Percentiles rank a stretch among this genome's conserved stretches.
Evolutionary conservation across 2,797 vertebrate species (phyloP).

Genomic region (Furcifer pardalis): DNA sequence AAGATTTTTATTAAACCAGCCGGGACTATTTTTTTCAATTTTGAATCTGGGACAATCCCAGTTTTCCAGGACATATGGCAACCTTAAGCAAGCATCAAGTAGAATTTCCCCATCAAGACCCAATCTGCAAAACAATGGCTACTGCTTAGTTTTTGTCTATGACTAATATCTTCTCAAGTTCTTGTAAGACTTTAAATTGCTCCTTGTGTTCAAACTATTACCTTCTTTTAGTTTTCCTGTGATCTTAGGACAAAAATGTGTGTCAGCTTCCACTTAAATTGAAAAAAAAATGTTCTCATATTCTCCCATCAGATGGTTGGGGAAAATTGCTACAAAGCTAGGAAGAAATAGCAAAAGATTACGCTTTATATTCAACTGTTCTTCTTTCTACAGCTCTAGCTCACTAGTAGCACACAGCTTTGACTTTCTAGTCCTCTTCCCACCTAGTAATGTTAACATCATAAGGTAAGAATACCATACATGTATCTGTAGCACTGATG

Average conservation of each 20-base stretch:
- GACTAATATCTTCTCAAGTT: neutral
- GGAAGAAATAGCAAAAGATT: neutral
- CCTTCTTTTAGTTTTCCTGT: neutral
- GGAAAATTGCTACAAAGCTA: neutral
- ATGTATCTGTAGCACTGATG: neutral
- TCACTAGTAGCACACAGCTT: neutral
- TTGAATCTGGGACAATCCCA: too few relatives aligned
- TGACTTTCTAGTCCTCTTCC: neutral
- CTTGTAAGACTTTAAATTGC: neutral
- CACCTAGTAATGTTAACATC: neutral
- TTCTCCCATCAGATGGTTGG: neutral
- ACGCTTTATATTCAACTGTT: neutral
- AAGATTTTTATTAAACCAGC: too few relatives aligned
- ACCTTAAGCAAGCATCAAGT: neutral
- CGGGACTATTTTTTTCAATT: too few relatives aligned
- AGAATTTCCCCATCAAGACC: neutral
- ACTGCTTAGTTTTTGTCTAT: neutral
- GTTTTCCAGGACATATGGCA: too few relatives aligned
- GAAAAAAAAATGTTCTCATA: neutral
- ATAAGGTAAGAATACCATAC: neutral
- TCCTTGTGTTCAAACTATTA: neutral
- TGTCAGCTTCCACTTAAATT: too few relatives aligned
- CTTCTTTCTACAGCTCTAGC: neutral
- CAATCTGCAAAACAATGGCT: neutral
- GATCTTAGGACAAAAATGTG: neutral